Conservation (phyloP, 2,888 invertebrate species). For the Eupeodes luniger region DNA sequence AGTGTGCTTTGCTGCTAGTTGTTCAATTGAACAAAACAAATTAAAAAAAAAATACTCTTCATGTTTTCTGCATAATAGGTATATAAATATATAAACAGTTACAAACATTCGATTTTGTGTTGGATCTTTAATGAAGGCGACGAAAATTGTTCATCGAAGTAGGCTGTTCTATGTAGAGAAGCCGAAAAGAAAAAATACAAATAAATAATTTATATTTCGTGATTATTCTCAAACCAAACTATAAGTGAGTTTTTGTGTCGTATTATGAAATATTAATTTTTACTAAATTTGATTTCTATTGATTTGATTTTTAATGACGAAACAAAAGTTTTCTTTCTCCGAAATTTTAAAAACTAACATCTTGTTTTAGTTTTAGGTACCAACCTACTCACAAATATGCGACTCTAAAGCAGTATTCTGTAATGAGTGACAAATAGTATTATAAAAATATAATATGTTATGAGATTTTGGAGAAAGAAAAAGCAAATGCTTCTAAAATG, state of each 20-base stretch:
- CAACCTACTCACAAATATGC: too few species aligned
- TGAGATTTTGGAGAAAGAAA: too few species aligned
- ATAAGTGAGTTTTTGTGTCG: neutral
- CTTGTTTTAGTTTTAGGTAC: too few species aligned
- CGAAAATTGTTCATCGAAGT: neutral
- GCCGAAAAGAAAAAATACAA: neutral
- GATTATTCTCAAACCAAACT: neutral
- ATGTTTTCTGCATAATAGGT: neutral
- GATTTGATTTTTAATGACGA: too few species aligned
- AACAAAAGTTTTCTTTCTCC: too few species aligned
- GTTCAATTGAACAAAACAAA: neutral
- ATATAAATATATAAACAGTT: neutral
- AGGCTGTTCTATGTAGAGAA: neutral
- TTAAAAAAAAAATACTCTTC: neutral
- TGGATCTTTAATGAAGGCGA: neutral
- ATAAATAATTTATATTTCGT: neutral
- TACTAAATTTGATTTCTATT: neutral
- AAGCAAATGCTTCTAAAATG: too few species aligned
- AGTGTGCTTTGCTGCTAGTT: neutral
- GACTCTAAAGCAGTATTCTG: too few species aligned
- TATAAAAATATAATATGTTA: too few species aligned
- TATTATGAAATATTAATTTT: neutral
- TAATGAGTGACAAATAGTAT: too few species aligned
- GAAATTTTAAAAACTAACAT: too few species aligned
- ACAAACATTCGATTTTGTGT: constrained; percentile 1